Conservation (phyloP, 1,140 invertebrate species). For the Drosophila varians region DNA sequence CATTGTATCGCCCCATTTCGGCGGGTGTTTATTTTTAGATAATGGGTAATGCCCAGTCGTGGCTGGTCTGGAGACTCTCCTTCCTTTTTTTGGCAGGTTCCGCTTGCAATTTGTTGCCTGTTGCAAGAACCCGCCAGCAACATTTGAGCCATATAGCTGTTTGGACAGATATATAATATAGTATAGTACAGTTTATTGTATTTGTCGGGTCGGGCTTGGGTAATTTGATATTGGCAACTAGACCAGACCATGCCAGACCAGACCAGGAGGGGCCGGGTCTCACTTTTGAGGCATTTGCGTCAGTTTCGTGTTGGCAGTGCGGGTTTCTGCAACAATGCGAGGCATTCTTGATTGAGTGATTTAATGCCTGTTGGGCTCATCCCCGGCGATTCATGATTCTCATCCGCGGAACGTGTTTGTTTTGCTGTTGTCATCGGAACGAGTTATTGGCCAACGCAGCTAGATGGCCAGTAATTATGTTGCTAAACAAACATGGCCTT, state of each 20-base stretch:
- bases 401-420: slow-evolving; percentile 26
- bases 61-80: too few species aligned
- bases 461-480: slow-evolving; percentile 32
- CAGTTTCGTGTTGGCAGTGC: slow-evolving; percentile 41
- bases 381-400: background rate
- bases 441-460: slow-evolving; percentile 40
- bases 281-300: slow-evolving; percentile 73
- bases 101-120: slow-evolving; percentile 3
- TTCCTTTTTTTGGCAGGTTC: too few species aligned
- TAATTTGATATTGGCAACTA: slow-evolving; percentile 80
- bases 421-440: slow-evolving; percentile 33
- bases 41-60: background rate
- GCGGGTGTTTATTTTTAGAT: background rate
- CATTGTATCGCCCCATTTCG: background rate
- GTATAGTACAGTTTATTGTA: too few species aligned
- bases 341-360: background rate
- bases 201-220: slow-evolving; percentile 57
- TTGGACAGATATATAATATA: slow-evolving; percentile 4
- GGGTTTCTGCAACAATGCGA: background rate
- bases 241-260: slow-evolving; percentile 18
- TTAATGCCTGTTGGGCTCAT: background rate
- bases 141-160: slow-evolving; percentile 18
- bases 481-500: slow-evolving; percentile 12
- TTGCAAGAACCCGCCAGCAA: slow-evolving; percentile 41
- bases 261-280: slow-evolving; percentile 31